Evolutionary conservation across 2,888 invertebrate species (phyloP).

Genomic region (Eupsilia transversa): DNA sequence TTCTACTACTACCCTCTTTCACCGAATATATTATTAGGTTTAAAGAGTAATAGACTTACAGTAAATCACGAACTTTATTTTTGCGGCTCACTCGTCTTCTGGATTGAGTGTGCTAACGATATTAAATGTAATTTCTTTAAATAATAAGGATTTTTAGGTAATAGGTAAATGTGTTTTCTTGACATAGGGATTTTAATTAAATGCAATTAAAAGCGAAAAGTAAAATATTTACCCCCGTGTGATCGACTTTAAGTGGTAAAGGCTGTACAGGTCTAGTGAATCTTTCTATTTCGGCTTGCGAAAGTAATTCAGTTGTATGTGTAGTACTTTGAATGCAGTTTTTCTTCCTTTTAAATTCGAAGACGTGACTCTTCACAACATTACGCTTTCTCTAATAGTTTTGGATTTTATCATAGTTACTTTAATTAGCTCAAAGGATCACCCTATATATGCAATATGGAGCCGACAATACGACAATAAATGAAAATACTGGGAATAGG

Average conservation of each 20-base stretch:
- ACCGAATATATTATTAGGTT: neutral
- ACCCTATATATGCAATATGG: neutral
- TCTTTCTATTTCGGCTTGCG: neutral
- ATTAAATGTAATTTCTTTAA: neutral
- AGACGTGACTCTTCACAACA: neutral
- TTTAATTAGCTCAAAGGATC: neutral
- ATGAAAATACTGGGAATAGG: too few relatives aligned
- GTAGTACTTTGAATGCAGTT: neutral
- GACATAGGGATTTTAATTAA: neutral
- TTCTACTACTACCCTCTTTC: neutral
- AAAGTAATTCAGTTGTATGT: neutral
- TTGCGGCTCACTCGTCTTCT: neutral
- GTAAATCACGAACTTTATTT: neutral
- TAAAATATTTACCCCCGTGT: neutral
- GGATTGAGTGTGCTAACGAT: neutral
- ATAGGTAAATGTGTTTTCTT: neutral
- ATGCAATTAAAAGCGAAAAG: neutral
- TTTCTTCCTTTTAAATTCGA: neutral
- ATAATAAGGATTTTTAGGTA: neutral
- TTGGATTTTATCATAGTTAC: neutral
- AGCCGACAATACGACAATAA: too few relatives aligned
- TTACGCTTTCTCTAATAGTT: neutral
- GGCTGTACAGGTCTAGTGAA: neutral
- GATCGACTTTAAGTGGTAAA: neutral
- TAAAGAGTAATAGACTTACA: neutral